Evolutionary conservation across 2,797 vertebrate genomes (phyloP).

Genomic region (Cyprinella venusta): DNA sequence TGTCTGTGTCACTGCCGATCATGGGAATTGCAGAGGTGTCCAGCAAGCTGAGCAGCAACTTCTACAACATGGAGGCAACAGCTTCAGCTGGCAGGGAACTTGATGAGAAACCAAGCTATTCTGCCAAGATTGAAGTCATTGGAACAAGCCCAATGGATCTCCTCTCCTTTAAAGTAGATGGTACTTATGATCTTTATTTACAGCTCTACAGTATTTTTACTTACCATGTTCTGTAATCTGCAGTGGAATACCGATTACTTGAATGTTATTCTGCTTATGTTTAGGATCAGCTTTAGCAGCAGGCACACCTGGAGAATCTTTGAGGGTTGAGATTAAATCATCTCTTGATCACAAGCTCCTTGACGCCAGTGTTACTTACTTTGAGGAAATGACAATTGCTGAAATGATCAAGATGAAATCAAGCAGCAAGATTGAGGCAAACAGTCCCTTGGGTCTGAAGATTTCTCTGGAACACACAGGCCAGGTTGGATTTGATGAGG

Average conservation of each 20-base stretch:
- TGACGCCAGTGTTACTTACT: constrained; percentile 78
- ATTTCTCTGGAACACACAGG: constrained; percentile 73
- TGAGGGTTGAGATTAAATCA: constrained; percentile 76
- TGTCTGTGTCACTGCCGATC: constrained; percentile 81
- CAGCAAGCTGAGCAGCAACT: constrained; percentile 84
- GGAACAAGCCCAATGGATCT: constrained; percentile 83
- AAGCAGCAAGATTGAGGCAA: constrained; percentile 75
- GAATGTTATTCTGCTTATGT: constrained; percentile 51
- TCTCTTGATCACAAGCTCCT: constrained; percentile 84
- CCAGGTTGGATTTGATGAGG: constrained; percentile 69
- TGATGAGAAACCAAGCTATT: constrained; percentile 73
- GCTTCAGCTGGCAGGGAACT: constrained; percentile 80
- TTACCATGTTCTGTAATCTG: background rate
- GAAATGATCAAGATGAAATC: constrained; percentile 71
- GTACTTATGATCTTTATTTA: constrained; percentile 68
- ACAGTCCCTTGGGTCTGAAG: constrained; percentile 80
- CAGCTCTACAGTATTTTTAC: background rate
- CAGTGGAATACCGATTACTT: background rate
- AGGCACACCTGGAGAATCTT: constrained; percentile 66
- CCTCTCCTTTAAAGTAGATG: constrained; percentile 84
- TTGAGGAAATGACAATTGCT: constrained; percentile 70
- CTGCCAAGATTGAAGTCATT: constrained; percentile 75
- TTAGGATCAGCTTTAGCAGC: constrained; percentile 83
- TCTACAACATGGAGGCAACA: constrained; percentile 86
- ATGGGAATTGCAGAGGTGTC: constrained; percentile 83